phyloP scores from a whole-genome alignment of 2,113 vertebrate species.

The Aptenodytes patagonicus region DNA sequence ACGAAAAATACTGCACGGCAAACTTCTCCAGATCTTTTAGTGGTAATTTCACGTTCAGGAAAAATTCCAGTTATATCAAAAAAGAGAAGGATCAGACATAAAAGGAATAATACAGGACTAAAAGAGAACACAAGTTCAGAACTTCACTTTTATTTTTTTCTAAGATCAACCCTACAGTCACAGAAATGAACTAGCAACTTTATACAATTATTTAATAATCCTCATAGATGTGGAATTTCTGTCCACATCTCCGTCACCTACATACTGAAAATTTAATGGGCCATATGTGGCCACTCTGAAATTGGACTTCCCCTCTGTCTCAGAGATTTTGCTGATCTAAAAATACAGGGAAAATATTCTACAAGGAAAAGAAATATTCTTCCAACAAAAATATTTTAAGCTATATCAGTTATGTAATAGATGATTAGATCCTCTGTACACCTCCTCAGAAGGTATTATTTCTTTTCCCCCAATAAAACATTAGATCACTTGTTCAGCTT shows the following conservation, averaged over 20 bases:
- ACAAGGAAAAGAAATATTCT: neutral
- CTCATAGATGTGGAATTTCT: neutral
- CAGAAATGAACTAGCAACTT: neutral
- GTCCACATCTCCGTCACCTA: neutral
- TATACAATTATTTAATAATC: neutral
- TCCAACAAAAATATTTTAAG: neutral
- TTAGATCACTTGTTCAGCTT: neutral
- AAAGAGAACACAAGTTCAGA: neutral
- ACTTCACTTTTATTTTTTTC: neutral
- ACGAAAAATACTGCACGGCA: neutral
- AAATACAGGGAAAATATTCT: neutral
- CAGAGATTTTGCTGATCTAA: neutral
- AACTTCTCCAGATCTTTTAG: neutral
- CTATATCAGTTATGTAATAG: neutral
- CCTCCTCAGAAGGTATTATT: neutral
- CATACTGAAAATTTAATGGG: neutral
- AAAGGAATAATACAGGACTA: neutral
- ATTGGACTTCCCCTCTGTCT: neutral
- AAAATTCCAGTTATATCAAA: neutral
- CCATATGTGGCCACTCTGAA: neutral
- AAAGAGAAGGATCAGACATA: neutral
- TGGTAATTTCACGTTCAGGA: neutral
- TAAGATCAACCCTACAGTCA: neutral
- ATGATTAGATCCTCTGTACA: neutral
- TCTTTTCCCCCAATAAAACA: neutral